Evolutionary conservation across 1,140 invertebrate genomes (phyloP), one percentile per base, ranked within the genome.

Genomic region (Parasteatoda tepidariorum): DNA sequence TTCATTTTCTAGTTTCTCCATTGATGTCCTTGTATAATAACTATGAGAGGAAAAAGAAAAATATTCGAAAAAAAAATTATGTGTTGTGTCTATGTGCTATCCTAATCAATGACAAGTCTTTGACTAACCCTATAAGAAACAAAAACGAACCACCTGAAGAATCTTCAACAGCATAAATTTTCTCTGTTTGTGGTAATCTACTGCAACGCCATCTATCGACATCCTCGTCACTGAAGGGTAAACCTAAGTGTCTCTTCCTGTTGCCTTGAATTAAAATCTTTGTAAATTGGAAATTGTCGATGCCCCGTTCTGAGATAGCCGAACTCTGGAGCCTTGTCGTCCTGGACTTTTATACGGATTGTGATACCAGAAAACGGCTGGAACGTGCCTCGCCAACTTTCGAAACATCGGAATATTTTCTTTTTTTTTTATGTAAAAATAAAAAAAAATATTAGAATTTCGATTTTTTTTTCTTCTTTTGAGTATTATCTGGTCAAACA

Each of bases 401-500:
- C 81, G 74, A 74, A 59, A 59, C 78, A 48, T 33, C 31, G n/a
- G n/a, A 48, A 48, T 13, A 31, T 48, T 26, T 28, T 79, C 62
- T n/a, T 30, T 66, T 15, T 26, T 75, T 26, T 22, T 75, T 75
- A 57, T 66, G 28, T 75, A 34, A 75, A 75, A 26, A 73, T 54
- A 73, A 73, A 33, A 2, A 22, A 66, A 66, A 57, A 73, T 30
- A 73, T 73, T 9, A 22, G 24, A 59, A 22, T 18, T 59, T 38
- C 18, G 30, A 62, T 41, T 41, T 41, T 74, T 74, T 83, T 78
- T 73, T 74, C 66, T 28, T 62, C 41, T 59, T 83, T 68, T 83
- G 81, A 83, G 81, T 83, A 83, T 83, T 73, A 83, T 83, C 81
- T 83, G 81, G 81, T 83, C 81, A 83, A 74, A 64, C 33, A 41